Base-by-base conservation (phyloP, 2,888 invertebrate genomes). In the Hemicrepidius hirtus region DNA sequence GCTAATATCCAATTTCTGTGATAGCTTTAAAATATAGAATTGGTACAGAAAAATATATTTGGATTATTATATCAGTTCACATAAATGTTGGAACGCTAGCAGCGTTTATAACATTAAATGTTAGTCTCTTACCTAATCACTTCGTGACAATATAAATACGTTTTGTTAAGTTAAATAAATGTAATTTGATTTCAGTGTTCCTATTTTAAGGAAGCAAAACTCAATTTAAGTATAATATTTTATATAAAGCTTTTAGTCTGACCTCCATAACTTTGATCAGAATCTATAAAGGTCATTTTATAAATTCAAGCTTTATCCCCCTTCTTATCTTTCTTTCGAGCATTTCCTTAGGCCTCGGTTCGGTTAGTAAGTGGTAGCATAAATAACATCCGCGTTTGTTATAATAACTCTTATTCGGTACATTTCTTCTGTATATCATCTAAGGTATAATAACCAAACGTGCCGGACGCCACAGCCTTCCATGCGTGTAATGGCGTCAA, bases 401-500 rank as follows among this genome's bases (percentile, higher is more conserved):
- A 32, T 41, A 53, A 37, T 66, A 66, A 66, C 21, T 66, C 55
- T 66, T 53, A 66, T 66, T 57, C 53, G 55, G 44, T 66, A 55
- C 41, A 66, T 66, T 66, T 66, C 66, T 66, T 55, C 62, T 63
- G 41, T 66, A 65, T 24, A 53, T 55, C 55, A 66, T 66, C 57
- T 40, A 32, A 53, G 53, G 53, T 64, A 70, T 70, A 57, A 70
- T 65, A 70, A 70, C 64, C 57, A 57, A 65, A 65, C 53, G 67
- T 67, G 63, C 64, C 28, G 68, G 64, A 64, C 68, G 40, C 57
- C 37, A 49, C 49, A 65, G 41, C 55, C 64, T 59, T 68, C 46
- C 72, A 73, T 65, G 68, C 68, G 68, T 73, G 64, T 73, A 73
- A 73, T 73, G 53, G 72, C 65, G 68, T 63, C 64, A 57, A 73